These are phyloP conservation scores for Willisornis vidua DNA, from an alignment of 2,113 vertebrate genomes.

Conservation along the genomic window DNA sequence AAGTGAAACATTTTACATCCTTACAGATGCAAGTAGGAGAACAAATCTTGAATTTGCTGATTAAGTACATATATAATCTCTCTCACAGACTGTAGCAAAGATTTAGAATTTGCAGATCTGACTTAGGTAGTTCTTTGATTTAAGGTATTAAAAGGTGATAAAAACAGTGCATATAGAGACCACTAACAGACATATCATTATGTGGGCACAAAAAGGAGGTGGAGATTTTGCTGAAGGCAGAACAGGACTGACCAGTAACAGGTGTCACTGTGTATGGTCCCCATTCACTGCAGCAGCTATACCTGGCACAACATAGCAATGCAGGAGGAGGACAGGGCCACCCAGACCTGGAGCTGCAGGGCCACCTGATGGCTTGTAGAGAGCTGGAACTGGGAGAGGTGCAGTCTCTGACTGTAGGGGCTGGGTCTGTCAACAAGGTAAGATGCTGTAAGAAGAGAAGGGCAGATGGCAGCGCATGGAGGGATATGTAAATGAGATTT, in stretches of 20 bases:
- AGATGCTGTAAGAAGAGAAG: not conserved
- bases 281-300: not conserved
- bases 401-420: not conserved
- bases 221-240: not conserved
- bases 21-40: not conserved
- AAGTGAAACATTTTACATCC: not conserved
- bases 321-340: not conserved
- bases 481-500: not conserved
- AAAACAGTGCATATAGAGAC: rapidly evolving
- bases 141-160: not conserved
- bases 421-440: not conserved
- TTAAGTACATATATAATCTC: not conserved
- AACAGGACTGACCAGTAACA: not conserved
- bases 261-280: not conserved
- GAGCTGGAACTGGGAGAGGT: not conserved
- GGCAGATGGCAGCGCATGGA: not conserved
- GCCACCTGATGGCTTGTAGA: rapidly evolving
- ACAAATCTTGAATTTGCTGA: not conserved
- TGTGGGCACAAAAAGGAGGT: not conserved
- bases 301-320: rapidly evolving
- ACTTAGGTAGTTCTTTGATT: not conserved
- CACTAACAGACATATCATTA: not conserved
- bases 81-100: not conserved
- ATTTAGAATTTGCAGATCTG: not conserved
- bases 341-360: rapidly evolving